Conservation (phyloP, 64 coral and sea anemone species). For the Actinia equina region DNA sequence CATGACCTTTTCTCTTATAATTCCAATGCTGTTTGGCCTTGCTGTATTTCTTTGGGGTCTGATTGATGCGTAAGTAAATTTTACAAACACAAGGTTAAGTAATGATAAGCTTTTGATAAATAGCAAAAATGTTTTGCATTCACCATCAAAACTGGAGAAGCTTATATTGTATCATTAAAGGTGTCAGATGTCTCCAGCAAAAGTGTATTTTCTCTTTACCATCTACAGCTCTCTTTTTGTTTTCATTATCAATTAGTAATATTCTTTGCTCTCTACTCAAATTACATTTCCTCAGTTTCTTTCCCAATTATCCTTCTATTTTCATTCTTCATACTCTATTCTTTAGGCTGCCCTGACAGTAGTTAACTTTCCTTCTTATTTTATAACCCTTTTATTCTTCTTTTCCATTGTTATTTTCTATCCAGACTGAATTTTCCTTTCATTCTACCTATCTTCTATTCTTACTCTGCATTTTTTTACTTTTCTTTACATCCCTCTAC, state of each 20-base stretch:
- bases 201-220: not conserved
- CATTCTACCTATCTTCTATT: not conserved
- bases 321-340: not conserved
- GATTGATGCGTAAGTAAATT: constrained; percentile 61
- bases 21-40: constrained; percentile 74
- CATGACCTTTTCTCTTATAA: constrained; percentile 60
- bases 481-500: not conserved
- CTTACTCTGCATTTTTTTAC: not conserved
- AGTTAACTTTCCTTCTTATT: not conserved
- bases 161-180: not conserved
- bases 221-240: not conserved
- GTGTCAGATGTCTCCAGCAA: not conserved
- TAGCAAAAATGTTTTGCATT: not conserved
- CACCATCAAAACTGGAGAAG: no score
- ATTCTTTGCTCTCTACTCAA: not conserved
- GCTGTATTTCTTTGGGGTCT: constrained; percentile 81
- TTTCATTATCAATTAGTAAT: not conserved
- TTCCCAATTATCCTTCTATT: not conserved
- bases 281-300: not conserved
- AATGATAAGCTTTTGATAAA: not conserved
- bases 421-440: not conserved
- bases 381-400: not conserved
- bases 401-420: not conserved
- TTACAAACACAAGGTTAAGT: not conserved
- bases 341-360: not conserved